These are phyloP conservation scores for Echinometra lucunter DNA, from an alignment of 53 echinoderm and acorn worm species.

Conservation along the genomic window DNA sequence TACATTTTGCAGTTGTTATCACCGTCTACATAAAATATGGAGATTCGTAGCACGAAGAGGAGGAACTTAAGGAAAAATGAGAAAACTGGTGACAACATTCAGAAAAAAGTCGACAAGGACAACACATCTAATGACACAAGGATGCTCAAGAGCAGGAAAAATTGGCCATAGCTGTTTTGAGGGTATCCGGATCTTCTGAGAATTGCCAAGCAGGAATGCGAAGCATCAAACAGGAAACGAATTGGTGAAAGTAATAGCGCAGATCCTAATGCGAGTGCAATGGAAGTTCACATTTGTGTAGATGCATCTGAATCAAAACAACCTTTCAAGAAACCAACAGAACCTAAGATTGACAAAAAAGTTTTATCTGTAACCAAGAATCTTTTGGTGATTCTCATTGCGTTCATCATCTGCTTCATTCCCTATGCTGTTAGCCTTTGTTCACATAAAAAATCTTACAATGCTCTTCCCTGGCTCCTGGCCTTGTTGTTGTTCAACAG, in stretches of 20 bases:
- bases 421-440: not conserved
- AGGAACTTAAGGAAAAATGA: not conserved
- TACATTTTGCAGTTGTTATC: not conserved
- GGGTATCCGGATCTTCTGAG: not conserved
- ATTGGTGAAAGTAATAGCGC: not conserved
- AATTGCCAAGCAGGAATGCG: not conserved
- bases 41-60: not conserved
- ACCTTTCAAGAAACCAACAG: not conserved
- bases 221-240: not conserved
- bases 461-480: not conserved
- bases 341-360: not conserved
- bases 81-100: not conserved
- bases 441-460: not conserved
- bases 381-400: not conserved
- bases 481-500: not conserved
- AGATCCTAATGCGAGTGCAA: not conserved
- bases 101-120: not conserved
- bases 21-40: not conserved
- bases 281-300: not conserved
- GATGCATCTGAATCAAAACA: not conserved
- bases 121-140: not conserved
- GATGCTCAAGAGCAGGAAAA: not conserved
- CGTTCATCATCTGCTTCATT: constrained; percentile 29
- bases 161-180: not conserved
- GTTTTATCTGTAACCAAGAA: not conserved